Evolutionary conservation across 2,888 invertebrate genomes (phyloP), one percentile per base, ranked within the genome.

Genomic region (Lithodes maja): DNA sequence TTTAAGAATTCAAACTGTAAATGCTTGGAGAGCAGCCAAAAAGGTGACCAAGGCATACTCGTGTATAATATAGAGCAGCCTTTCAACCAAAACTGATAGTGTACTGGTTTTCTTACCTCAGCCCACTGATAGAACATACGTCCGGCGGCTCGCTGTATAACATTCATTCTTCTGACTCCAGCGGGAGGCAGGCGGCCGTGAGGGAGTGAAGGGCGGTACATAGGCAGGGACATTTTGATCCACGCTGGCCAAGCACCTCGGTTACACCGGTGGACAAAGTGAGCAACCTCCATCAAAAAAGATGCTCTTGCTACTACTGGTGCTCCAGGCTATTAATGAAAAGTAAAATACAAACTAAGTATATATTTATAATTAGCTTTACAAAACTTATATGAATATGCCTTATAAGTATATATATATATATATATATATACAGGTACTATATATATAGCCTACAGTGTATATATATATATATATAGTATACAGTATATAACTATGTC

Each of bases 41-140:
- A 33, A 33, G 33, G 33, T 33, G 33, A 33, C 33, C 33, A 33
- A 33, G 33, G 33, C 33, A 33, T 33, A 33, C 33, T 33, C 33
- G 0, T 33, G 33, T 33, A 33, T 33, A 33, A 33, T 33, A 33
- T 33, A 33, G 33, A 33, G 33, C 33, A 33, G 33, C 33, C 33
- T 33, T 33, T 33, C 33, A 33, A 33, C 33, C 33, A 33, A 33
- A 33, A 33, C 33, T 33, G 33, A 33, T 33, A 33, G 33, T 33
- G 33, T 33, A 33, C 33, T 33, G 33, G 33, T 33, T 33, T 33
- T 82, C 93, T 94, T 94, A 96, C 97, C 95, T 98, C 98, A 79
- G 97, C 98, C 99, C 99, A 99, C 93, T 98, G 98, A 93, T 99
- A 98, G 94, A 99, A 99, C 95, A 99, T 96, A 94, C 99, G 97